Conservation (phyloP, 2,888 invertebrate species). For the Phyllotreta striolata region DNA sequence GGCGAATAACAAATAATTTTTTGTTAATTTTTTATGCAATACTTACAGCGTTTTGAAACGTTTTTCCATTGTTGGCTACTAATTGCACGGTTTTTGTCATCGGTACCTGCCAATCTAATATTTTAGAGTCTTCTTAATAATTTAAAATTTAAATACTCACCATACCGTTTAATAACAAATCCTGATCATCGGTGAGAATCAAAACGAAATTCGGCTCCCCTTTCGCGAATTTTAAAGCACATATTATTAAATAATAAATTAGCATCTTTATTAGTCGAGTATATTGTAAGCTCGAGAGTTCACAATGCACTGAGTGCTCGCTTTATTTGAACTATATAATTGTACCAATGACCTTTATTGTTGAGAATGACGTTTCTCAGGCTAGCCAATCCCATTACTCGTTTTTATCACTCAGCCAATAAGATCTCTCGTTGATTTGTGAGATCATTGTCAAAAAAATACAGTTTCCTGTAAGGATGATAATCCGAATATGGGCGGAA, state of each 20-base stretch:
- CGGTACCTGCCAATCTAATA: conserved; percentile 66
- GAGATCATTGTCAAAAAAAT: too few relatives aligned
- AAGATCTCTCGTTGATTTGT: too few relatives aligned
- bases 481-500: too few relatives aligned
- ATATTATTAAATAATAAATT: conserved; percentile 5
- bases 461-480: too few relatives aligned
- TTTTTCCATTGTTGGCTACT: conserved; percentile 71
- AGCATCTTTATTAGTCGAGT: not conserved
- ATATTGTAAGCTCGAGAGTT: not conserved
- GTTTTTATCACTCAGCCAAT: too few relatives aligned
- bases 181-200: conserved; percentile 87
- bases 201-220: conserved; percentile 74
- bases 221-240: not conserved
- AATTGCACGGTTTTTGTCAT: conserved; percentile 71
- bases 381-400: too few relatives aligned
- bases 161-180: conserved; percentile 78
- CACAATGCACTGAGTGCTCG: not conserved
- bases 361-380: too few relatives aligned
- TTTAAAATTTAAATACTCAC: conserved; percentile 62
- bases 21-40: conserved; percentile 2
- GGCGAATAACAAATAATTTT: conserved; percentile 7
- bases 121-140: not conserved
- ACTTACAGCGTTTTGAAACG: conserved; percentile 78
- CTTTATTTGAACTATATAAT: too few relatives aligned
- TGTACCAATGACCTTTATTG: too few relatives aligned